phyloP scores from a whole-genome alignment of 2,113 vertebrate genomes.

The Cyanoliseus patagonus region DNA sequence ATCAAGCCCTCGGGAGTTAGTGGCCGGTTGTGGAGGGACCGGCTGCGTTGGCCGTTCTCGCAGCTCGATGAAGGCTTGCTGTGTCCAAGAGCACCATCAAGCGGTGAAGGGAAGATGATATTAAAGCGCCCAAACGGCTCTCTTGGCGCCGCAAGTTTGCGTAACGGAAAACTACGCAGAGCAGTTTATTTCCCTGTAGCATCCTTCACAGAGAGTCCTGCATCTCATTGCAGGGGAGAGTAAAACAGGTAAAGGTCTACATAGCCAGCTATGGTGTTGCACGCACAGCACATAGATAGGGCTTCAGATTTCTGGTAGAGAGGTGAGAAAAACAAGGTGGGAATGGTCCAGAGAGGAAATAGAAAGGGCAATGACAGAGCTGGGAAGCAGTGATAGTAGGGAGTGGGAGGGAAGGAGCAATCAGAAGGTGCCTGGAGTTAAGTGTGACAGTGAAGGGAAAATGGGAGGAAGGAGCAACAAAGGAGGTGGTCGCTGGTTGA shows the following conservation, averaged over 20 bases:
- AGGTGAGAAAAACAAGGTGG: neutral
- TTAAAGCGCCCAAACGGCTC: neutral
- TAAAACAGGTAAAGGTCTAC: neutral
- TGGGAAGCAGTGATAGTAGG: neutral
- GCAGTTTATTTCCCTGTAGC: neutral
- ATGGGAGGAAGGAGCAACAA: neutral
- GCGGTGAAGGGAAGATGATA: neutral
- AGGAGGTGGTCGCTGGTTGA: neutral
- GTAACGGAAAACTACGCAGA: neutral
- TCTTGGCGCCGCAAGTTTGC: neutral
- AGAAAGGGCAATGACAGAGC: neutral
- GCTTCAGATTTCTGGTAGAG: neutral
- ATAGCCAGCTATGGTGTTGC: neutral
- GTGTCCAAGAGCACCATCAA: slow-evolving; percentile 67
- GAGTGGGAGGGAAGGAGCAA: neutral
- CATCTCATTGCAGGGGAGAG: neutral
- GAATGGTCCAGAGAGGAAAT: neutral
- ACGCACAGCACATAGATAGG: accelerated
- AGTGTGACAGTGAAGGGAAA: neutral
- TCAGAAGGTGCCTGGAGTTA: neutral
- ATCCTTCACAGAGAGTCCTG: neutral
- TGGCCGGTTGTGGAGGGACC: neutral
- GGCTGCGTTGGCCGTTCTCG: neutral
- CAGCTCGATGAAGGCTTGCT: neutral
- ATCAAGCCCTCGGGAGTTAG: neutral